A percentile compares a stretch with the other conserved stretches of the same genome.
phyloP scores from a whole-genome alignment of 2,113 vertebrate genomes.

The Oreotragus oreotragus region DNA sequence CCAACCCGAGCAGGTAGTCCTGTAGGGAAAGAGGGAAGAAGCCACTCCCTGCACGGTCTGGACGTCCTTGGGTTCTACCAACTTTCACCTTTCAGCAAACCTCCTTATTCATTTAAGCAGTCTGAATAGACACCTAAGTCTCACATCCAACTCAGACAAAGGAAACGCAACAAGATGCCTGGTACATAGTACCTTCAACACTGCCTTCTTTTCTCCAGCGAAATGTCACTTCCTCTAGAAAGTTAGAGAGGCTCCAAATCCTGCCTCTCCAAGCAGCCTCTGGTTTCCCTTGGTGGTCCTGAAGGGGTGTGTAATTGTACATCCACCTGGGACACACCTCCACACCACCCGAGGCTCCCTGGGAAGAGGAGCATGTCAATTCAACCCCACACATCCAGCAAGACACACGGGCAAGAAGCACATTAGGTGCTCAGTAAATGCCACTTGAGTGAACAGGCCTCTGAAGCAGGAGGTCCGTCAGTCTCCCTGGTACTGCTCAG shows the following conservation, averaged over 20 bases:
- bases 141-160: not conserved
- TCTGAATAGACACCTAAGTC: not conserved
- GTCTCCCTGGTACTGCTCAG: not conserved
- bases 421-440: not conserved
- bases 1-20: not conserved
- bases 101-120: not conserved
- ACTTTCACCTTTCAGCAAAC: not conserved
- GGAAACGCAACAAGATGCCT: not conserved
- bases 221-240: not conserved
- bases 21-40: not conserved
- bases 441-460: not conserved
- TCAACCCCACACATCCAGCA: not conserved
- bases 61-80: not conserved
- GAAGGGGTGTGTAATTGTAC: not conserved
- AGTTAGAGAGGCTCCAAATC: not conserved
- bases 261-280: rapidly evolving
- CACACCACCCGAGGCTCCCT: rapidly evolving
- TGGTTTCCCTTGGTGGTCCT: not conserved
- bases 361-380: not conserved
- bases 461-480: not conserved
- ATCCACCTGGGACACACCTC: not conserved
- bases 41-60: not conserved
- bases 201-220: not conserved
- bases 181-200: rapidly evolving
- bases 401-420: not conserved